Evolutionary conservation across 2,113 vertebrate genomes (phyloP), one percentile per base, ranked within the genome.

Genomic region (Acanthochromis polyacanthus): DNA sequence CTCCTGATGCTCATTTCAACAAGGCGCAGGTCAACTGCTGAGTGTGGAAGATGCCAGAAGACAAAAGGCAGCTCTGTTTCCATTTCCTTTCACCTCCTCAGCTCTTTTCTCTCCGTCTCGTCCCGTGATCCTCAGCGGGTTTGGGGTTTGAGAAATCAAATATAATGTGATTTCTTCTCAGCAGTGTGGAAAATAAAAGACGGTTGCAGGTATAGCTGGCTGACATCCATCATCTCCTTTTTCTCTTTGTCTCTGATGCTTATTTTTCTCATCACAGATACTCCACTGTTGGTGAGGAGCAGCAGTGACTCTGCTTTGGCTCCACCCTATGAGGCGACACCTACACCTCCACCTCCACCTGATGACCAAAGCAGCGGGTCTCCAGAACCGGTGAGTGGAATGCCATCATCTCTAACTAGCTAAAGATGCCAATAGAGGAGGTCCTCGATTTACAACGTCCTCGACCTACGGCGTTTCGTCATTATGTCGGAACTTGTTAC

Each of bases 231-330:
- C 38, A 43, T 62, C 23, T 1, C 8, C 15, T 22, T 19, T 2
- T 8, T 48, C 20, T 55, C 64, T 6, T 7, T 12, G 7, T 70
- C 19, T 69, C 51, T 73, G 12, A 52, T 30, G 0, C 4, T 32
- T 0, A 0, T 70, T 14, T 50, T 52, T 74, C 55, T 71, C 38
- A 2, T 11, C 23, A 2, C 59, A 93, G 91, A 89, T 60, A 92
- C 86, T 0, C 88, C 89, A 28, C 85, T 93, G 45, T 3, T 93
- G 74, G 92, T 93, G 73, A 88, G 92, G 63, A 93, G 92, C 89
- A 92, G 85, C 88, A 93, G 92, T 5, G 92, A 93, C 82, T 84
- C 92, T 0, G 88, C 57, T 0, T 17, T 93, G 63, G 65, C 48
- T 10, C 85, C 86, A 0, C 30, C 68, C 32, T 14, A 28, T 9